phyloP scores from a whole-genome alignment of 2,888 invertebrate species.

The Ormyrus pomaceus region DNA sequence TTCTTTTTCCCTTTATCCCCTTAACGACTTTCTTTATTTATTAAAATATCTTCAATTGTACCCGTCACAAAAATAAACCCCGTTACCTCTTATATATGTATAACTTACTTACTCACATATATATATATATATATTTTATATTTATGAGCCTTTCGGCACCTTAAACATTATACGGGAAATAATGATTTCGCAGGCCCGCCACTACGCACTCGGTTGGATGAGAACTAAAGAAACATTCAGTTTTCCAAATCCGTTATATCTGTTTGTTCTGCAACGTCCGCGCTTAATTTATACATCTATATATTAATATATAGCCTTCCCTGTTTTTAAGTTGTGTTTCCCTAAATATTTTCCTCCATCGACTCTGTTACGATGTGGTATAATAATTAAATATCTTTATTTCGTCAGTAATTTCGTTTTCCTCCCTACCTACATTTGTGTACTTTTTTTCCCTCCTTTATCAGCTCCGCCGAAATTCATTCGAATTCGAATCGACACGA shows the following conservation, averaged over 20 bases:
- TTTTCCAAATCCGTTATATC: constrained; percentile 1
- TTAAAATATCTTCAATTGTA: background rate
- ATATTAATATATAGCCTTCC: constrained; percentile 9
- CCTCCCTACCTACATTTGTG: background rate
- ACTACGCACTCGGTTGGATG: constrained; percentile 39
- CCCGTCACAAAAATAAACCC: constrained; percentile 45
- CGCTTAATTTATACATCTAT: background rate
- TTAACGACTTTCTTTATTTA: too few relatives aligned
- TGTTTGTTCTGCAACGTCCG: constrained; percentile 15
- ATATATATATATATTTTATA: constrained; percentile 30
- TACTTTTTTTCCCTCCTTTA: background rate
- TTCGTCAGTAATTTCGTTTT: background rate
- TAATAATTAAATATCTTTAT: background rate
- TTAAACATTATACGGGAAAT: constrained; percentile 52
- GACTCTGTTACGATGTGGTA: too few relatives aligned
- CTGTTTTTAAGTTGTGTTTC: constrained; percentile 37
- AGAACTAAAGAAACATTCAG: constrained; percentile 30
- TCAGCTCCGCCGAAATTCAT: constrained; percentile 18
- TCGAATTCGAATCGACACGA: constrained; percentile 30
- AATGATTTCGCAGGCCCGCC: constrained; percentile 58
- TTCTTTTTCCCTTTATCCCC: background rate
- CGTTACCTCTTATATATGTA: constrained; percentile 18
- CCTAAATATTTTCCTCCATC: constrained; percentile 11
- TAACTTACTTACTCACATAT: background rate
- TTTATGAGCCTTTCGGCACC: constrained; percentile 27